Conservation (phyloP, 2,113 vertebrate species). For the Motacilla alba region DNA sequence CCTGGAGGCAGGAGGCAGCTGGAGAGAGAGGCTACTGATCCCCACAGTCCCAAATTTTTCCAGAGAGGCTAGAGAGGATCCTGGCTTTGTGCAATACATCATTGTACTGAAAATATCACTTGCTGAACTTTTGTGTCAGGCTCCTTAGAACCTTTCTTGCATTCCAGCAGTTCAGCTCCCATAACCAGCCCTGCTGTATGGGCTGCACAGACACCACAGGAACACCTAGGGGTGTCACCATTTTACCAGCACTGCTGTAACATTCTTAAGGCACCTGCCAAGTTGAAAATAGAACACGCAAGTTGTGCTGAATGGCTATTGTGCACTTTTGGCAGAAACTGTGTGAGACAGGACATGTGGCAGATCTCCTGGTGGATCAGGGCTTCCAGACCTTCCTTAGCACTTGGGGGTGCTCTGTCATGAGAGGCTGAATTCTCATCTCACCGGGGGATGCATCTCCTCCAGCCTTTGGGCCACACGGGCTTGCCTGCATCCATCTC, state of each 20-base stretch:
- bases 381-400: neutral
- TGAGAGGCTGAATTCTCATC: neutral
- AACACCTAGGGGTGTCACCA: neutral
- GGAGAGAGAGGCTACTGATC: neutral
- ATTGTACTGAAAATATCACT: neutral
- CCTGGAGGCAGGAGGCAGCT: neutral
- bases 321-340: neutral
- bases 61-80: neutral
- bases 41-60: neutral
- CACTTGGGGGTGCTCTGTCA: neutral
- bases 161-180: neutral
- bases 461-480: rapidly evolving
- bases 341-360: neutral
- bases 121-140: rapidly evolving
- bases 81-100: neutral
- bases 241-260: neutral
- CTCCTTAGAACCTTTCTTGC: neutral
- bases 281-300: neutral
- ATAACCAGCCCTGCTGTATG: neutral
- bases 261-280: neutral
- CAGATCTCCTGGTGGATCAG: neutral
- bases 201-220: neutral
- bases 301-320: neutral
- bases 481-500: rapidly evolving
- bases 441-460: neutral